Evolutionary conservation across 2,888 invertebrate species (phyloP), one percentile per base, ranked within the genome.

Genomic region (Drosophila pegasa): DNA sequence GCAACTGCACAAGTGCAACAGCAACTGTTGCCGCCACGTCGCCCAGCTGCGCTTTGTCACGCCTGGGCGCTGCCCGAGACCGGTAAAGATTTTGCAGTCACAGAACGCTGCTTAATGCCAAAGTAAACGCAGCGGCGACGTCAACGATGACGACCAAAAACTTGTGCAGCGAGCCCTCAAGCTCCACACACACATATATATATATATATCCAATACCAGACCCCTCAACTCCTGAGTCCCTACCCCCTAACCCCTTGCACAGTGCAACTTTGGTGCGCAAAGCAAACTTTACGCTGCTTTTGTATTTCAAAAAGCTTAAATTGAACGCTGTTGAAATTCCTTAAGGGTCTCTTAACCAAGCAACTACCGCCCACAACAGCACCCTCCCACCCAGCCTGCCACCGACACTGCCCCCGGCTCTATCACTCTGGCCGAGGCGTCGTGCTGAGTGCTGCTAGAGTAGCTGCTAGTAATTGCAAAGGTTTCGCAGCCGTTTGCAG

Each of bases 291-390:
- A 69, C 71, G 82, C 86, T 87, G 88, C 82, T 87, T 78, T 81
- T 86, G 80, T 80, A 76, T 72, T 69, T 64, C 88, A 65, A 75
- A 82, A 75, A 87, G 82, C 88, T 82, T 82, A 83, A 82, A 82
- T 82, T 88, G 88, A 82, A 88, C 86, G 66, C 80, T 82, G 83
- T 86, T 78, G 71, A 82, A 82, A 88, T 88, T 88, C 83, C 82
- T 82, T 69, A 60, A 85, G 88, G 80, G 76, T 69, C 68, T 58
- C 57, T 47, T n/a, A 41, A 16, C 33, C 50, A 20, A 12, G 16
- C 60, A 27, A 27, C 20, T 2, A 22, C 27, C n/a, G 10, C 31
- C 7, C 47, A 20, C 18, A 41, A 1, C 55, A 41, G 1, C 55
- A 2, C 6, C 22, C 1, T 25, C 4, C 35, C 4, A 12, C 48